Evolutionary conservation across 2,113 vertebrate species (phyloP).

Genomic region (Guaruba guarouba): DNA sequence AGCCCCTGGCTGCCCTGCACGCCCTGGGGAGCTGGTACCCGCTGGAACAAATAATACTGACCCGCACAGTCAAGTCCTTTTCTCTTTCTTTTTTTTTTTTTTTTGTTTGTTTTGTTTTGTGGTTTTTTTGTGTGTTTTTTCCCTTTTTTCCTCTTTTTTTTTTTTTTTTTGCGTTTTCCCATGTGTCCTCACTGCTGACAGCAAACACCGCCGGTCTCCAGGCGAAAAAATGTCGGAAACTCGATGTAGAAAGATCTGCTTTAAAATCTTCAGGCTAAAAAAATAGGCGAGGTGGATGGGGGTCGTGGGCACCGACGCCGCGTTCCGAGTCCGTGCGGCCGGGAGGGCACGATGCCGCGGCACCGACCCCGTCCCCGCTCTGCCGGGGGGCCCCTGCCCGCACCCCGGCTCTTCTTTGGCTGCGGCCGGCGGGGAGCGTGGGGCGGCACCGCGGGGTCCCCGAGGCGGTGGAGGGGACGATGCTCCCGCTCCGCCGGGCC

Average conservation of each 20-base stretch:
- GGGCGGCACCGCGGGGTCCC: not conserved
- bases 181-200: constrained; percentile 17
- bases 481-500: not conserved
- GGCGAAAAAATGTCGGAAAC: constrained; percentile 25
- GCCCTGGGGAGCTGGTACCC: not conserved
- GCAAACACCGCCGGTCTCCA: constrained; percentile 10
- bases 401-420: constrained; percentile 52
- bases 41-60: constrained; percentile 35
- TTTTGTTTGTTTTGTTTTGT: too few species aligned
- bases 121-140: not conserved
- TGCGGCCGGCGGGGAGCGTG: not conserved
- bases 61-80: constrained; percentile 16
- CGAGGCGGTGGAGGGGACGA: not conserved
- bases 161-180: not conserved
- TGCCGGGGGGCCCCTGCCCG: constrained; percentile 13
- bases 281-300: constrained; percentile 29
- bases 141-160: fast-evolving
- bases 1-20: not conserved
- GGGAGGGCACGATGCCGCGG: not conserved
- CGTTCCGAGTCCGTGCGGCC: not conserved
- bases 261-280: constrained; percentile 69
- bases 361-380: not conserved
- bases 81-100: not conserved
- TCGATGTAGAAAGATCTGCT: constrained; percentile 63
- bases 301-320: not conserved